Base-by-base conservation (phyloP, 2,888 invertebrate genomes). In the Zygothrica quintamaculata region DNA sequence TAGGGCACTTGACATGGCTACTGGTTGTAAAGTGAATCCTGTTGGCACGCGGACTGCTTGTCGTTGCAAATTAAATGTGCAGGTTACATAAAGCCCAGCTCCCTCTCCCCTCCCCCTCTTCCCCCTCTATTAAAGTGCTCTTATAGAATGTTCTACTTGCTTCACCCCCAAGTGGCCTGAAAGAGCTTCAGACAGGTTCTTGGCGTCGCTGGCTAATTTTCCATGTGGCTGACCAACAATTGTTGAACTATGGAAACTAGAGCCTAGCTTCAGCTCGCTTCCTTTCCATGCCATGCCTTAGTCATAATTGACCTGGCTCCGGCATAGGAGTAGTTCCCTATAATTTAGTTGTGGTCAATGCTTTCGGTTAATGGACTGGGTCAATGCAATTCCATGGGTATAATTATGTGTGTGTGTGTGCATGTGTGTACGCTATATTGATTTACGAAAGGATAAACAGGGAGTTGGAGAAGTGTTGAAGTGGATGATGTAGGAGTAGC, bases 211-310 rank as follows among this genome's bases (percentile, higher is more conserved):
- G 48, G 59, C 43, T 62, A 81, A 79, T 84, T 84, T 84, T 72
- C 62, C 72, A 65, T 74, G 66, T 47, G 84, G 66, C 53, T 77
- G 74, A 48, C 68, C 80, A 59, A 61, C 66, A 80, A 74, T 77
- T 77, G 84, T 73, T 77, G 69, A 62, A 66, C 37, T 44, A 34
- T 44, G 46, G 31, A 72, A 57, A 62, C 40, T 40, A 39, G 40
- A 36, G 36, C 37, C 42, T 15, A 36, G 42, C 34, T 55, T 31
- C 42, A 39, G 40, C 42, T 15, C 42, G 42, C 34, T 55, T 31
- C 34, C 12, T 25, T 26, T n/a, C 39, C 29, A 12, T n/a, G 29
- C 7, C 5, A 9, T 29, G 40, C n/a, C n/a, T n/a, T 55, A 51
- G 25, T 58, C 42, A 58, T 73, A 69, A 65, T 58, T 74, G 55